These are phyloP conservation scores for Arremon brunneinucha DNA, from an alignment of 2,797 vertebrate genomes.

Conservation along the genomic window DNA sequence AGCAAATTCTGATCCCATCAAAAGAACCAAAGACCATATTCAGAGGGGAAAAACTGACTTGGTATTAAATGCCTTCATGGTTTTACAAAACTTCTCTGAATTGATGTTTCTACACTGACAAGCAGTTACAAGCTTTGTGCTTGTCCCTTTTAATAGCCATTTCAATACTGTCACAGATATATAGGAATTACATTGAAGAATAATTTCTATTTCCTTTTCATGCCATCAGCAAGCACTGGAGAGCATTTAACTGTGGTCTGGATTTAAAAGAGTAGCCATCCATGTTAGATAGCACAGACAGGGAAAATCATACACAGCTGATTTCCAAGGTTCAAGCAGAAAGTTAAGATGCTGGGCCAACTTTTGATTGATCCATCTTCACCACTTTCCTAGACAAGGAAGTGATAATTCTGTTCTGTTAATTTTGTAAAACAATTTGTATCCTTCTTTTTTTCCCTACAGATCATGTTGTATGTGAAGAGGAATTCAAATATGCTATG, in stretches of 20 bases:
- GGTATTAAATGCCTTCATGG: background rate
- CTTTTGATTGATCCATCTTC: background rate
- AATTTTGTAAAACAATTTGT: background rate
- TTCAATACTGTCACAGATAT: background rate
- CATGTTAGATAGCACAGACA: background rate
- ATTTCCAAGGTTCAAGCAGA: background rate
- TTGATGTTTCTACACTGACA: background rate
- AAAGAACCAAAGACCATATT: background rate
- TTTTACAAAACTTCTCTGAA: background rate
- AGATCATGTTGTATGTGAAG: slow-evolving; percentile 99
- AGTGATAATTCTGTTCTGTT: background rate
- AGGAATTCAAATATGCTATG: slow-evolving; percentile 99
- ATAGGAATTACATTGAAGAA: background rate
- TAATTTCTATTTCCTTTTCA: background rate
- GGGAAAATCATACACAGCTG: background rate
- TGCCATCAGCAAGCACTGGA: background rate
- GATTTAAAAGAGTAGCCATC: background rate
- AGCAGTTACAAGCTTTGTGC: background rate
- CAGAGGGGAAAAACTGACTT: background rate
- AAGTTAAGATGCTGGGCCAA: background rate
- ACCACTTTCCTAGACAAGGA: background rate
- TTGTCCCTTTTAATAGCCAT: background rate
- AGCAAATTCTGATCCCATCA: background rate
- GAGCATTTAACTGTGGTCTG: background rate
- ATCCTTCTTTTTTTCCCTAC: background rate